These are phyloP conservation scores for Gadopsis bispinosus DNA, from an alignment of 2,797 vertebrate genomes.

Conservation along the genomic window DNA sequence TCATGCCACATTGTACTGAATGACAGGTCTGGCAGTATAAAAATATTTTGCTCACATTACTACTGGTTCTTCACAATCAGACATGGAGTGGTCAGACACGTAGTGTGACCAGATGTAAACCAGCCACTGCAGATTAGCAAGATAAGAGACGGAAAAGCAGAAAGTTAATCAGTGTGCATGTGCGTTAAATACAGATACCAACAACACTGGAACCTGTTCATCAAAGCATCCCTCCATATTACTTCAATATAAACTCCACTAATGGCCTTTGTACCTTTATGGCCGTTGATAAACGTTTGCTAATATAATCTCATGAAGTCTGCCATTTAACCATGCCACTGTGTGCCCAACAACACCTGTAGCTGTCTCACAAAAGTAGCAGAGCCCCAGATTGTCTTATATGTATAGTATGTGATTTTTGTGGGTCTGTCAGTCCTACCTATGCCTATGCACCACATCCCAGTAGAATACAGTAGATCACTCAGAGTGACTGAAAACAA, in stretches of 20 bases:
- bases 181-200: background rate
- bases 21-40: background rate
- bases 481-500: conserved; percentile 52
- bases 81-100: background rate
- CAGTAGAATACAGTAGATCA: conserved; percentile 51
- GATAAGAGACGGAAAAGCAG: conserved; percentile 7
- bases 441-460: conserved; percentile 26
- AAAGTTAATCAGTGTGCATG: background rate
- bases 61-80: conserved; percentile 16
- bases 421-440: conserved; percentile 14
- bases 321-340: background rate
- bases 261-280: background rate
- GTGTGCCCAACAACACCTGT: background rate
- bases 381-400: conserved; percentile 1
- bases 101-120: background rate
- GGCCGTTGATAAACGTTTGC: background rate
- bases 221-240: background rate
- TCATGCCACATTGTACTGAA: background rate
- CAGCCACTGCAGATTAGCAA: conserved; percentile 7
- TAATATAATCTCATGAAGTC: background rate
- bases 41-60: background rate
- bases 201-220: background rate
- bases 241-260: background rate
- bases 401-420: conserved; percentile 21
- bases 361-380: background rate